Evolutionary conservation across 2,797 vertebrate species (phyloP), one percentile per base, ranked within the genome.

Genomic region (Sebastes cheni): DNA sequence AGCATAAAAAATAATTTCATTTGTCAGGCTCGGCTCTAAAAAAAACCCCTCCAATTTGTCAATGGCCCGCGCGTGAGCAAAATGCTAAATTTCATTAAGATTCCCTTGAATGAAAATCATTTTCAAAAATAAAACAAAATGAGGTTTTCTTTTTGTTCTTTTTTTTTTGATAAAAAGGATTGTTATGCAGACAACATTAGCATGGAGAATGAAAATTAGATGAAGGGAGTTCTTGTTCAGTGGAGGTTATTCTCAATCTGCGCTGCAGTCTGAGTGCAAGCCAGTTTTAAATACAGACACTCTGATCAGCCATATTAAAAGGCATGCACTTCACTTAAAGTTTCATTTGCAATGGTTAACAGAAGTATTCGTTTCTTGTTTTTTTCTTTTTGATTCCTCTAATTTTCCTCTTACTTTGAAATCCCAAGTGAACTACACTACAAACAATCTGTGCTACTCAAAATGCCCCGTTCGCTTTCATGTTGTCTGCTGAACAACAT

Each of bases 1-100:
- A 30, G 30, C 69, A 80, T 75, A 80, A 80, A 84, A 62, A 73
- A 81, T 70, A 16, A 84, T 85, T 81, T 79, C 10, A 88, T 90
- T 79, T 84, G 39, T 86, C 64, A 86, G 42, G 4, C 70, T 70
- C 2, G 1, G 36, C 18, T 77, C 3, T 18, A 8, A 66, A 75
- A 72, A 66, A 76, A 76, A 3, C 0, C 14, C 14, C 14, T 74
- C 30, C n/a, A 62, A 81, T 80, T 81, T 77, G 46, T 80, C 66
- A 68, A 52, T 36, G 36, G 20, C 7, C 13, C 52, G 64, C 32
- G 71, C 9, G 4, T 56, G 30, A 71, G 32, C 18, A 29, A 67
- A 66, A 82, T 74, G 39, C 54, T 72, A 62, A 59, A 23, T 70
- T 61, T 60, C 18, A 27, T 77, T 72, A 67, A 61, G 52, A 67